Base-by-base conservation (phyloP, 1,140 invertebrate species). In the Orchesella cincta region DNA sequence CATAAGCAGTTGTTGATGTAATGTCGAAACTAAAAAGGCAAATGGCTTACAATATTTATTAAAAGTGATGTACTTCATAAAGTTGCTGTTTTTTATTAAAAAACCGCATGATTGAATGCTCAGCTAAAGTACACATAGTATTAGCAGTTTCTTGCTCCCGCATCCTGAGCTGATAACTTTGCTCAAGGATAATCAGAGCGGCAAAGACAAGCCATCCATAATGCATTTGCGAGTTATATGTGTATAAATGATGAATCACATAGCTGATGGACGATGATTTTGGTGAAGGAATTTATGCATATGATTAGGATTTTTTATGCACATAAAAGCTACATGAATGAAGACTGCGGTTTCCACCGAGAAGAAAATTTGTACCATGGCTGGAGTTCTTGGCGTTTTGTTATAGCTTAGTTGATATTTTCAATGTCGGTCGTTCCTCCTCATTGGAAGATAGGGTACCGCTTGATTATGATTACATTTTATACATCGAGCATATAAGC, bases 321-420 rank as follows among this genome's bases (percentile, higher is more conserved):
- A 3, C 5, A 3, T 5, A 57, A 57, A 57, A 26, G n/a, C n/a
- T n/a, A n/a, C n/a, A 57, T n/a, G n/a, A n/a, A 57, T 5, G 54
- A 57, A 23, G n/a, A n/a, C n/a, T n/a, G n/a, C n/a, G n/a, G n/a
- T n/a, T n/a, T n/a, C n/a, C n/a, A n/a, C n/a, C n/a, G n/a, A n/a
- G 26, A 23, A 57, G 26, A 57, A 57, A 57, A 46, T 8, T 46
- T 57, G 29, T 26, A 31, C 2, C 31, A 26, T 14, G 29, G 62
- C 62, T 67, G 28, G 62, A 29, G 14, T 8, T 67, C 33, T 29
- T 67, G 26, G 33, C 26, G 33, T 8, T 8, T 26, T 8, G 8
- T 29, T 31, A 26, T 67, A 67, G 8, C n/a, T 26, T 67, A 67
- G 62, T 67, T 31, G 33, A 67, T 67, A 57, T 57, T 67, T 67